Conservation (phyloP, 2,113 vertebrate species). For the Vicugna pacos region DNA sequence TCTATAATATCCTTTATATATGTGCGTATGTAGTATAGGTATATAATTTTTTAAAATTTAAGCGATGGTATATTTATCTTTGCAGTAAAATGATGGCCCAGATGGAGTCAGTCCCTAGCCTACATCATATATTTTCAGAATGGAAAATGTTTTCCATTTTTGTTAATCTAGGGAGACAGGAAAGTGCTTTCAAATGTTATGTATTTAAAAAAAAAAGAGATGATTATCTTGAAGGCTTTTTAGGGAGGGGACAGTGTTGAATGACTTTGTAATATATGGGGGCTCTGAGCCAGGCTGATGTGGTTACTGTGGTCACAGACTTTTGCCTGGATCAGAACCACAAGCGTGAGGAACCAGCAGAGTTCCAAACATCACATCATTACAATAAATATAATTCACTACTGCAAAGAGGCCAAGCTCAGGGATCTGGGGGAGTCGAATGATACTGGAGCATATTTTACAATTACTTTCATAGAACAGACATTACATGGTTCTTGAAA, state of each 20-base stretch:
- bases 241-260: constrained; percentile 46
- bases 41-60: not conserved
- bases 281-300: constrained; percentile 59
- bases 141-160: constrained; percentile 65
- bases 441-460: not conserved
- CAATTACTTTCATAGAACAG: constrained; percentile 64
- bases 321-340: constrained; percentile 74
- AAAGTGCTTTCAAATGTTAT: constrained; percentile 69
- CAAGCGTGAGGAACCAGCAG: constrained; percentile 51
- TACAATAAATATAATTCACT: constrained; percentile 78
- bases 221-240: constrained; percentile 60
- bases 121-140: constrained; percentile 30
- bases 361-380: constrained; percentile 69
- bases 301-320: constrained; percentile 56
- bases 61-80: not conserved
- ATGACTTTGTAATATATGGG: constrained; percentile 54
- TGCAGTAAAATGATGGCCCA: constrained; percentile 9
- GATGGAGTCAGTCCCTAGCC: not conserved
- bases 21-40: too few species aligned
- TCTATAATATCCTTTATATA: not conserved
- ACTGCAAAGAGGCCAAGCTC: constrained; percentile 29
- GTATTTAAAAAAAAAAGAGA: constrained; percentile 46
- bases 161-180: constrained; percentile 63
- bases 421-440: constrained; percentile 43
- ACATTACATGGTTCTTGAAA: constrained; percentile 69